phyloP scores from a whole-genome alignment of 30 jellyfish, hydroid and myxozoan species.

The Cassiopea andromeda region DNA sequence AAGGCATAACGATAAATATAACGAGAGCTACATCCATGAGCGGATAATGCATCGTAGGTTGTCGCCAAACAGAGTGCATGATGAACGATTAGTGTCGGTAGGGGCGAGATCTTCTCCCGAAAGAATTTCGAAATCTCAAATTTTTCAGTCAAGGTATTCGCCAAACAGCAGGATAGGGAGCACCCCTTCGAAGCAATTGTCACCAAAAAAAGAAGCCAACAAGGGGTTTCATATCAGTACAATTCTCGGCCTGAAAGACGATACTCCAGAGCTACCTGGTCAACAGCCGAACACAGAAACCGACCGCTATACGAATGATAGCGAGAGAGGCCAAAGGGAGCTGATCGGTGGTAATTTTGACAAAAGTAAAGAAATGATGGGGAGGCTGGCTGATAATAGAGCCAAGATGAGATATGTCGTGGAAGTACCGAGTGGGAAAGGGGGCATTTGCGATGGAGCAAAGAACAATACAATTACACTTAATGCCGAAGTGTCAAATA shows the following conservation, averaged over 20 bases:
- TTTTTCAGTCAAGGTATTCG: slow-evolving; percentile 13
- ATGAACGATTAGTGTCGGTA: background rate
- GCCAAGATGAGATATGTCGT: background rate
- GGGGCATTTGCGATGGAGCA: background rate
- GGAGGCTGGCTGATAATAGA: background rate
- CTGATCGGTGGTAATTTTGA: no score
- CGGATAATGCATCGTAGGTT: background rate
- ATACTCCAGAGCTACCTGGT: background rate
- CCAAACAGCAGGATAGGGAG: slow-evolving; percentile 25
- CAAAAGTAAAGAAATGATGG: no score
- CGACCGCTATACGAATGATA: no score
- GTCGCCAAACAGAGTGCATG: background rate
- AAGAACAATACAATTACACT: background rate
- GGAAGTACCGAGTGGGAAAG: background rate
- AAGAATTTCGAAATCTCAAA: background rate
- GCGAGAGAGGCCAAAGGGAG: no score
- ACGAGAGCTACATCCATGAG: background rate
- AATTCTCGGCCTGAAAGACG: slow-evolving; percentile 78
- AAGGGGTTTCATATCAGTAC: slow-evolving; percentile 74
- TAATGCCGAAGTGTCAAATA: slow-evolving; percentile 24
- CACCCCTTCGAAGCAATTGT: slow-evolving; percentile 25
- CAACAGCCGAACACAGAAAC: no score
- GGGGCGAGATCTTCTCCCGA: slow-evolving; percentile 6
- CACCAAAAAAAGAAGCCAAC: slow-evolving; percentile 53
- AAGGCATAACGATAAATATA: background rate